Conservation (phyloP, 2,888 invertebrate species). For the Vandiemenella viatica region DNA sequence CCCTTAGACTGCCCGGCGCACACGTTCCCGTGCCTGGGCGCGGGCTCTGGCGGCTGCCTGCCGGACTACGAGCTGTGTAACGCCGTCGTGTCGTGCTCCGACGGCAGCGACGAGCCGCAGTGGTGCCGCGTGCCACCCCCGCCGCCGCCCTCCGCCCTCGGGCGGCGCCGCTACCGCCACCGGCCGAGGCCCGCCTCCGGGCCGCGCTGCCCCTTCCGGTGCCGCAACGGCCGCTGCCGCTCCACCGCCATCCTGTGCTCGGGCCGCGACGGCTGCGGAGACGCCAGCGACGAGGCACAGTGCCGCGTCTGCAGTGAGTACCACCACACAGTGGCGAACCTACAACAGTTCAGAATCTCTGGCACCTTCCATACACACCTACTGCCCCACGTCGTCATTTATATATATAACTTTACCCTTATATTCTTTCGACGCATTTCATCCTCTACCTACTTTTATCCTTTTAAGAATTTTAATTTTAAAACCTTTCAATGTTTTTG, state of each 20-base stretch:
- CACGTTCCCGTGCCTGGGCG: slow-evolving; percentile 72
- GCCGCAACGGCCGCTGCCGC: slow-evolving; percentile 74
- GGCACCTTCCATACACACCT: too few relatives aligned
- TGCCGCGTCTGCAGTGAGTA: slow-evolving; percentile 79
- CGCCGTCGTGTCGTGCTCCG: slow-evolving; percentile 70
- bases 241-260: slow-evolving; percentile 82
- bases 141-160: neutral
- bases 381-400: too few relatives aligned
- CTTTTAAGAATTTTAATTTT: too few relatives aligned
- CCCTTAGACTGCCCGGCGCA: slow-evolving; percentile 53
- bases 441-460: too few relatives aligned
- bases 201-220: slow-evolving; percentile 56
- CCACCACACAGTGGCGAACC: neutral
- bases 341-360: too few relatives aligned
- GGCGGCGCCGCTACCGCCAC: neutral
- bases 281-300: slow-evolving; percentile 72
- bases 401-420: too few relatives aligned
- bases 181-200: too few relatives aligned
- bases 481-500: too few relatives aligned
- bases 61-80: slow-evolving; percentile 88
- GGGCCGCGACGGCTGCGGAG: slow-evolving; percentile 81
- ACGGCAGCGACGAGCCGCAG: slow-evolving; percentile 74
- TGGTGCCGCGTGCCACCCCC: neutral
- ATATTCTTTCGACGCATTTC: too few relatives aligned
- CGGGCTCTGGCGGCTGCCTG: slow-evolving; percentile 76